Evolutionary conservation across 1,140 invertebrate species (phyloP), one percentile per base, ranked within the genome.

Genomic region (Camponotus pennsylvanicus): DNA sequence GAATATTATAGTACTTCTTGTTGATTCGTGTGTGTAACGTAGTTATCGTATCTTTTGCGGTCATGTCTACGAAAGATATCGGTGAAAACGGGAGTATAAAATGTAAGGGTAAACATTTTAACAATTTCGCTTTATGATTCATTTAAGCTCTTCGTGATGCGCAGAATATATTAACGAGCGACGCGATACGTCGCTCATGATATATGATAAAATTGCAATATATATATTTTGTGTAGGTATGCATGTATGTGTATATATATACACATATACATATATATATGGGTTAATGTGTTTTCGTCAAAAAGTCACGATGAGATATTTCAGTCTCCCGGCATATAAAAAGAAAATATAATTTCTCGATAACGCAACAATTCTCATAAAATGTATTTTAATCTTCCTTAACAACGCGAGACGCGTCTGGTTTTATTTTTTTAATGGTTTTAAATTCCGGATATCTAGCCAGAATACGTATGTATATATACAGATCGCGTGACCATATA

Each of bases 221-320:
- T 34, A n/a, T 40, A 32, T n/a, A 27, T 3, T 1, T 4, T 13
- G 13, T 13, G 11, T 3, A 2, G 0, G 8, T 6, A 8, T 6
- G 18, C 42, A 57, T 42, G 11, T 37, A 18, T 32, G 18, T 3
- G 8, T 13, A 13, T 13, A 40, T 42, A 57, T 42, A n/a, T 55
- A 27, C 32, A 27, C 3, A 45, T 49, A 11, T 2, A 49, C 15
- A 49, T 49, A 69, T 80, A 80, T 40, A 70, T 57, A 40, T 83
- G 40, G 69, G 40, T 71, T 55, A 73, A 73, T 13, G 77, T 82
- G 67, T 61, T 82, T 82, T 82, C 67, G 79, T 73, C 37, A 34
- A 59, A 52, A 52, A 71, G 55, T 82, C 40, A 73, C 40, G 40
- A 7, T 11, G 67, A 27, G n/a, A 61, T 45, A 61, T 73, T 73